Evolutionary conservation across 2,113 vertebrate genomes (phyloP).

Genomic region (Trogon surrucura): DNA sequence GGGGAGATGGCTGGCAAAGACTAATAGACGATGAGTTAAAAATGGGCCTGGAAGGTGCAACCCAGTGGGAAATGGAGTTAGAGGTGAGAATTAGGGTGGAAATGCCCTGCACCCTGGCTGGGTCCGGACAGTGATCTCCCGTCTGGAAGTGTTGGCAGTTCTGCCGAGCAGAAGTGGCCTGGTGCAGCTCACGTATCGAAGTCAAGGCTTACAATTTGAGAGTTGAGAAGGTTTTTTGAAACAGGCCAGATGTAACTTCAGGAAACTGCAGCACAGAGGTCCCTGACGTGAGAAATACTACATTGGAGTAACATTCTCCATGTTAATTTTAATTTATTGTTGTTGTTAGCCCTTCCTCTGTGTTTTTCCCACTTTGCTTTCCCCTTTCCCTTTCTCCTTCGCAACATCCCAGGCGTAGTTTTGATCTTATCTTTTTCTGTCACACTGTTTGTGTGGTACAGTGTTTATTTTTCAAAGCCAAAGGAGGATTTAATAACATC

Average conservation of each 20-base stretch:
- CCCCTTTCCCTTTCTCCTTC: neutral
- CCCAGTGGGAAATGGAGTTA: neutral
- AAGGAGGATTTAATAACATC: neutral
- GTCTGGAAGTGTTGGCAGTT: neutral
- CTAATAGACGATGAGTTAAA: neutral
- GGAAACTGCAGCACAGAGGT: neutral
- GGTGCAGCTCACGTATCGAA: neutral
- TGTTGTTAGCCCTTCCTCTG: neutral
- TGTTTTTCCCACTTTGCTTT: neutral
- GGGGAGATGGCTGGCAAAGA: neutral
- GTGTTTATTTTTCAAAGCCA: slow-evolving; percentile 26
- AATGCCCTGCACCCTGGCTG: neutral
- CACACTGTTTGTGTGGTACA: neutral
- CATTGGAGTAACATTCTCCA: neutral
- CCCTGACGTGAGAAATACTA: neutral
- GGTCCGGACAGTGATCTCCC: neutral
- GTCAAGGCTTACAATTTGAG: neutral
- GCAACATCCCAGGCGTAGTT: neutral
- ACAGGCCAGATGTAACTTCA: neutral
- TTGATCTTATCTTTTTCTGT: neutral
- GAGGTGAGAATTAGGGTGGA: neutral
- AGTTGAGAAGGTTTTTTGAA: neutral
- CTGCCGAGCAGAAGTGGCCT: neutral
- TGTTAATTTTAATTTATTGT: neutral
- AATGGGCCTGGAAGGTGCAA: neutral